Percentiles rank a stretch among this genome's conserved stretches.
These are phyloP conservation scores for Enoplosus armatus DNA, from an alignment of 2,797 vertebrate species.

Conservation along the genomic window DNA sequence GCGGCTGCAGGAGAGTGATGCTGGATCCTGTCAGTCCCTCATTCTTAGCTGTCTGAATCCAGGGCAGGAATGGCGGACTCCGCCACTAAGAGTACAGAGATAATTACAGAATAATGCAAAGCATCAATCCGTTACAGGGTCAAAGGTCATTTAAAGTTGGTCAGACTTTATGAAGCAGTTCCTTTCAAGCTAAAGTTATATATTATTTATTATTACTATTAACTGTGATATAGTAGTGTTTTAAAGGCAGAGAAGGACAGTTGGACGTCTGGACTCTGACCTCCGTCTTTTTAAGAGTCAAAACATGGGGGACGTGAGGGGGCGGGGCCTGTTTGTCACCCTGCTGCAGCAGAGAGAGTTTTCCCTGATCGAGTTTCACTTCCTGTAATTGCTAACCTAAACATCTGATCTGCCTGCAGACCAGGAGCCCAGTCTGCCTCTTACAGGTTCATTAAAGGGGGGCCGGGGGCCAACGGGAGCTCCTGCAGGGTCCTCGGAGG, in stretches of 20 bases:
- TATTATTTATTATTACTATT: no score
- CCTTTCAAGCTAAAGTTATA: no score
- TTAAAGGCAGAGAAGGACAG: no score
- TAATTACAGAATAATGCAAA: no score
- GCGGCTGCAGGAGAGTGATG: background rate
- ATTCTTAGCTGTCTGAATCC: no score
- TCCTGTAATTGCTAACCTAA: constrained; percentile 59
- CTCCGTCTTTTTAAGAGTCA: background rate
- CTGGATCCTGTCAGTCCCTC: background rate
- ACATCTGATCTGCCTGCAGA: constrained; percentile 47
- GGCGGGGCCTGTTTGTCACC: background rate
- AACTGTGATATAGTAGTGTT: no score
- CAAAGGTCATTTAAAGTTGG: no score
- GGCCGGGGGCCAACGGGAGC: constrained; percentile 31
- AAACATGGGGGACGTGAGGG: background rate
- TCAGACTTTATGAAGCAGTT: no score
- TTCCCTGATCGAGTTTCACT: constrained; percentile 56
- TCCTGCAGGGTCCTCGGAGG: constrained; percentile 13
- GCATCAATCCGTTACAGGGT: no score
- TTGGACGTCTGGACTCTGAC: no score
- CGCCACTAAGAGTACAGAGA: no score
- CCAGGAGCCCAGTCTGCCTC: constrained; percentile 7
- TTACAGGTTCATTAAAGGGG: constrained; percentile 21
- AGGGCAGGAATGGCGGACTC: no score
- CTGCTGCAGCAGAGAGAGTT: constrained; percentile 4